Evolutionary conservation across 30 jellyfish, hydroid and myxozoan species (phyloP).

Genomic region (Rhopilema esculentum): DNA sequence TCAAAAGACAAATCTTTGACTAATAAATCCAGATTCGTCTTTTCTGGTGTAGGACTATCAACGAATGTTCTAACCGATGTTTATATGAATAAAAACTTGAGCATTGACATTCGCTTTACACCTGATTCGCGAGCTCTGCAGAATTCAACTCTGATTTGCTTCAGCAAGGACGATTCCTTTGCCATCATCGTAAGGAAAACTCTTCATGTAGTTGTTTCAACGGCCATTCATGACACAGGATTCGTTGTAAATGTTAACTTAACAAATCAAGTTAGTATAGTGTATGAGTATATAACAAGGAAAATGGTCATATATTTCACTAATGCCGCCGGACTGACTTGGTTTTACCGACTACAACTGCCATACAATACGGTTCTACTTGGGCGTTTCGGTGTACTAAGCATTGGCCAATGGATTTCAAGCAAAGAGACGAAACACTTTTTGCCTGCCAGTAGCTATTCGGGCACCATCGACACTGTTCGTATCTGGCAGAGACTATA

Average conservation of each 20-base stretch:
- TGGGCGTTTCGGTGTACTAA: slow-evolving; percentile 47
- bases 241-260: slow-evolving; percentile 23
- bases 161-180: slow-evolving; percentile 36
- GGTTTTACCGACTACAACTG: slow-evolving; percentile 34
- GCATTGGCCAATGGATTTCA: slow-evolving; percentile 70
- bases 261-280: slow-evolving; percentile 62
- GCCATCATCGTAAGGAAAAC: slow-evolving; percentile 48
- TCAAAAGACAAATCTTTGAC: background rate
- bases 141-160: slow-evolving; percentile 37
- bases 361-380: slow-evolving; percentile 18
- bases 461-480: slow-evolving; percentile 46
- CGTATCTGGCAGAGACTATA: slow-evolving; percentile 61
- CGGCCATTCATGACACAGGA: slow-evolving; percentile 45
- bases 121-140: slow-evolving; percentile 22
- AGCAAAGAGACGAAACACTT: slow-evolving; percentile 36
- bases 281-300: slow-evolving; percentile 9
- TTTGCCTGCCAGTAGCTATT: slow-evolving; percentile 49
- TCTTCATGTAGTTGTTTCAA: slow-evolving; percentile 36
- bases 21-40: background rate
- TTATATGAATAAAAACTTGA: slow-evolving; percentile 12
- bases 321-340: slow-evolving; percentile 46
- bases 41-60: slow-evolving; percentile 60
- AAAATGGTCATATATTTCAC: slow-evolving; percentile 40
- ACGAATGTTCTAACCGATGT: slow-evolving; percentile 44
- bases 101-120: slow-evolving; percentile 46